A percentile compares a stretch with the other conserved stretches of the same genome.
Evolutionary conservation across 1,140 invertebrate species (phyloP).

Genomic region (Metopolophium dirhodum): DNA sequence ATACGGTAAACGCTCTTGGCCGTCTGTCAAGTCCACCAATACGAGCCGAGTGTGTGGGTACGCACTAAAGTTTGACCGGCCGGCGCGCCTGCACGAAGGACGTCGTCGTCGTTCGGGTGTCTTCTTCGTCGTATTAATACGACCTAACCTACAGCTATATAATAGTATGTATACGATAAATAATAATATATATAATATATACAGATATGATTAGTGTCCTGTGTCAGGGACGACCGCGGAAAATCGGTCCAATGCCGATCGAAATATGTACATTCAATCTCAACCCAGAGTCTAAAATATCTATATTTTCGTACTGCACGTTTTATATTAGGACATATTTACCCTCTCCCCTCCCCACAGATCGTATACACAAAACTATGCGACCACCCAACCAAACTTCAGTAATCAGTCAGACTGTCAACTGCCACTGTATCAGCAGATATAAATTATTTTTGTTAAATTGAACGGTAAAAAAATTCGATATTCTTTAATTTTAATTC

Average conservation of each 20-base stretch:
- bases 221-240: not conserved
- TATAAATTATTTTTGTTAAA: not conserved
- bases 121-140: not conserved
- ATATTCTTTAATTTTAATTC: not conserved
- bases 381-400: not conserved
- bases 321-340: not conserved
- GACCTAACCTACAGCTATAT: not conserved
- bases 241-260: not conserved
- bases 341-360: not conserved
- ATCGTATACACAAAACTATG: not conserved
- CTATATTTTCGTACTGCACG: not conserved
- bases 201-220: not conserved
- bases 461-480: not conserved
- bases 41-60: not conserved
- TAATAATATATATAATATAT: not conserved
- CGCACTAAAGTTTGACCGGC: not conserved
- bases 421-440: not conserved
- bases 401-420: not conserved
- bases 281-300: not conserved
- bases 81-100: not conserved
- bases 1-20: not conserved
- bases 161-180: slow-evolving; percentile 17
- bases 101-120: not conserved
- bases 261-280: not conserved
- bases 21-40: not conserved